These are phyloP conservation scores for Sebastes flavidus DNA, from an alignment of 2,797 vertebrate genomes.

Conservation along the genomic window DNA sequence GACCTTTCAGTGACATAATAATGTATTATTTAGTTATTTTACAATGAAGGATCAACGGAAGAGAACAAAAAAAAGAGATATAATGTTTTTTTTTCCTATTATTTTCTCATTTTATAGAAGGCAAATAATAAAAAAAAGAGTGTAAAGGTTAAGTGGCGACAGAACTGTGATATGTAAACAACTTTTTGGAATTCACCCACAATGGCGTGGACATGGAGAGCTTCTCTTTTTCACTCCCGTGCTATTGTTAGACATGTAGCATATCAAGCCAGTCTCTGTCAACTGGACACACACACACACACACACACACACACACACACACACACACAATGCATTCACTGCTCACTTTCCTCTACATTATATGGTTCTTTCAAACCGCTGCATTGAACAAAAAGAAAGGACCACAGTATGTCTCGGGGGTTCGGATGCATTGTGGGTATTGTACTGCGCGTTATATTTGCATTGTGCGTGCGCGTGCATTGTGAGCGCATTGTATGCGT, in stretches of 20 bases:
- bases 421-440: constrained; percentile 21
- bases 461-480: constrained; percentile 24
- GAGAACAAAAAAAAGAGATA: background rate
- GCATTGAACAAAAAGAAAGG: constrained; percentile 34
- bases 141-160: background rate
- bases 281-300: background rate
- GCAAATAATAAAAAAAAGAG: background rate
- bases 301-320: background rate
- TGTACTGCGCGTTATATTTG: constrained; percentile 21
- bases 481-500: constrained; percentile 29
- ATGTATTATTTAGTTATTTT: background rate
- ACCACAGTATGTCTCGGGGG: constrained; percentile 12
- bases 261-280: constrained; percentile 31
- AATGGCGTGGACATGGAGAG: background rate
- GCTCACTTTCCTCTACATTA: constrained; percentile 43
- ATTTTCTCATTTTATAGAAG: background rate
- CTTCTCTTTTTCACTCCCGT: constrained; percentile 25
- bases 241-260: constrained; percentile 47
- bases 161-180: background rate
- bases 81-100: background rate
- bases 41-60: background rate
- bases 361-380: constrained; percentile 46
- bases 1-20: too few relatives aligned
- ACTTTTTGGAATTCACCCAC: background rate
- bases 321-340: constrained; percentile 20